A percentile compares a stretch with the other conserved stretches of the same genome.
Conservation (phyloP, 2,797 vertebrate species). For the Echiichthys vipera region DNA sequence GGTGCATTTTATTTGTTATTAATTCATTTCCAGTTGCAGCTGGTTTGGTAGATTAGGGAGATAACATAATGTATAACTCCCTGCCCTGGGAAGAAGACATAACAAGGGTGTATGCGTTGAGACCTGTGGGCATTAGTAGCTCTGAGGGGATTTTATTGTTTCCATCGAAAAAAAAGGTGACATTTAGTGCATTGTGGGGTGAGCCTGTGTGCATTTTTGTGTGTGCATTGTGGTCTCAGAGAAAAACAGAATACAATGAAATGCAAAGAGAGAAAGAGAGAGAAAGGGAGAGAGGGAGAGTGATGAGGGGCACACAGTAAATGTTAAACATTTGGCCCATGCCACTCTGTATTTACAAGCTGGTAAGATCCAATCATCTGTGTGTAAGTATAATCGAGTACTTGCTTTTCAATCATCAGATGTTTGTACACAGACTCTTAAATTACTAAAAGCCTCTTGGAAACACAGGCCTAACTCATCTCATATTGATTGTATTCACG, state of each 20-base stretch:
- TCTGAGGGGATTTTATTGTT: constrained; percentile 67
- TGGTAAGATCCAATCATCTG: constrained; percentile 79
- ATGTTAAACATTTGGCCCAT: constrained; percentile 74
- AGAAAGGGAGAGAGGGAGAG: constrained; percentile 31
- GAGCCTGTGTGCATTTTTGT: constrained; percentile 47
- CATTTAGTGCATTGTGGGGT: constrained; percentile 48
- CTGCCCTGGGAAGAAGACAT: constrained; percentile 71
- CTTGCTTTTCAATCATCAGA: constrained; percentile 81
- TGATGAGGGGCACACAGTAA: constrained; percentile 59
- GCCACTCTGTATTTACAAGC: constrained; percentile 77
- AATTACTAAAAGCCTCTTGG: constrained; percentile 82
- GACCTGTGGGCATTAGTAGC: constrained; percentile 59
- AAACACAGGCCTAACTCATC: constrained; percentile 75
- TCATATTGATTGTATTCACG: constrained; percentile 80
- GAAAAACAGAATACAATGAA: constrained; percentile 51
- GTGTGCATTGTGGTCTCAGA: constrained; percentile 44
- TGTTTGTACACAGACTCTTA: constrained; percentile 84
- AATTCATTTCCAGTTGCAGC: constrained; percentile 81
- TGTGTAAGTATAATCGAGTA: constrained; percentile 76
- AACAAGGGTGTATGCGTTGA: constrained; percentile 76
- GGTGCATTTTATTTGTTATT: constrained; percentile 83
- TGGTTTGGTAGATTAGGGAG: constrained; percentile 73
- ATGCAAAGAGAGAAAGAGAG: constrained; percentile 4
- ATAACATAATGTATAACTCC: constrained; percentile 76
- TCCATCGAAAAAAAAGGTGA: constrained; percentile 60